Evolutionary conservation across 2,113 vertebrate species (phyloP), one percentile per base, ranked within the genome.

Genomic region (Toxotes chatareus): DNA sequence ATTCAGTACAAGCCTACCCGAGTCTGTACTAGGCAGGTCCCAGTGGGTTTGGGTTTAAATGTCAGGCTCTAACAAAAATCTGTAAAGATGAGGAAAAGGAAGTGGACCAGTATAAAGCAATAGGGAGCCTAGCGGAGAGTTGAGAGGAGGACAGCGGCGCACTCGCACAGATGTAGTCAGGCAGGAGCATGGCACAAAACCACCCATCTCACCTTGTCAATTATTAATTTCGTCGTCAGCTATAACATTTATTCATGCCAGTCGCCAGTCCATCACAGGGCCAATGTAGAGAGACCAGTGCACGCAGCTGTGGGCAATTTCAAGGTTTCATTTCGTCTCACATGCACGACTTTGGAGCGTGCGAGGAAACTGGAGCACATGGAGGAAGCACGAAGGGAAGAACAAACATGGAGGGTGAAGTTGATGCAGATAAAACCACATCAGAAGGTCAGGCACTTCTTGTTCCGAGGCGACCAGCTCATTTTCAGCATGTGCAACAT

Each of bases 151-250:
- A 67, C 74, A 64, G 81, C 63, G 40, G 73, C 44, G 46, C 34
- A 12, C 69, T 42, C 32, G 27, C 55, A 59, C 56, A 67, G 80
- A 84, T 57, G 49, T 68, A 59, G 82, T 65, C 75, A 66, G 66
- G 74, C 68, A 51, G 75, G 66, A 74, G 73, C 61, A n/a, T 19
- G 23, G 64, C 77, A 82, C 76, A 89, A 80, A 85, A 85, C 38
- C 77, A 49, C 59, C 86, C 81, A 83, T 84, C 86, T 89, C 66
- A 46, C 55, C 71, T 83, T 19, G 67, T 91, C 74, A 87, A 91
- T 91, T 85, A 91, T 93, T 91, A 65, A 92, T 86, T 73, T 60
- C 5, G 40, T 53, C 44, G 82, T 76, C 61, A 14, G 56, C 77
- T 87, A 72, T 70, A 79, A 76, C 83, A 86, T 89, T 83, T 91